Evolutionary conservation across 2,797 vertebrate species (phyloP).

Genomic region (Microctenopoma steveboyesi): DNA sequence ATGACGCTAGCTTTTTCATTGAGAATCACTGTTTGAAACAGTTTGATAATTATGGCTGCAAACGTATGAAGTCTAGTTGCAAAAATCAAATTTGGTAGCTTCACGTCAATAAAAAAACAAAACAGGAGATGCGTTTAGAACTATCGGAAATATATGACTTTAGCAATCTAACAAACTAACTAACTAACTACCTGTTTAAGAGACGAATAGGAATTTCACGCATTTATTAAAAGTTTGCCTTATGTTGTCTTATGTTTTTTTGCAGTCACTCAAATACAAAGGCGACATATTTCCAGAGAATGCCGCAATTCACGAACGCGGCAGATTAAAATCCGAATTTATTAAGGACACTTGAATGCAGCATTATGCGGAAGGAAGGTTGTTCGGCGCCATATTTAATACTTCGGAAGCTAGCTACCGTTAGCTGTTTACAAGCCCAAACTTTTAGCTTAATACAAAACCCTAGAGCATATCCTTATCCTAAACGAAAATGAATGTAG

Average conservation of each 20-base stretch:
- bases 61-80: too few species aligned
- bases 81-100: neutral
- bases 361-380: constrained; percentile 59
- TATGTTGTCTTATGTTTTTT: neutral
- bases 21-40: too few species aligned
- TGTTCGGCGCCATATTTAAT: constrained; percentile 77
- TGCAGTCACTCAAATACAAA: neutral
- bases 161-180: accelerated
- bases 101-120: neutral
- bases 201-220: neutral
- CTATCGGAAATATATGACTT: neutral
- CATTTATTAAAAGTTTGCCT: neutral
- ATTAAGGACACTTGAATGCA: constrained; percentile 37
- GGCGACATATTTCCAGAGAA: neutral
- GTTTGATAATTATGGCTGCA: too few species aligned
- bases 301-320: neutral
- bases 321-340: neutral
- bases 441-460: constrained; percentile 31
- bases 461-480: neutral
- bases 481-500: constrained; percentile 87
- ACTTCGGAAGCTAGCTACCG: constrained; percentile 54
- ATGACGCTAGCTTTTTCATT: neutral
- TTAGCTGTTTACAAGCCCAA: constrained; percentile 57
- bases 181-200: neutral
- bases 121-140: neutral